Conservation (phyloP, 2,888 invertebrate genomes). For the Caenorhabditis angaria region DNA sequence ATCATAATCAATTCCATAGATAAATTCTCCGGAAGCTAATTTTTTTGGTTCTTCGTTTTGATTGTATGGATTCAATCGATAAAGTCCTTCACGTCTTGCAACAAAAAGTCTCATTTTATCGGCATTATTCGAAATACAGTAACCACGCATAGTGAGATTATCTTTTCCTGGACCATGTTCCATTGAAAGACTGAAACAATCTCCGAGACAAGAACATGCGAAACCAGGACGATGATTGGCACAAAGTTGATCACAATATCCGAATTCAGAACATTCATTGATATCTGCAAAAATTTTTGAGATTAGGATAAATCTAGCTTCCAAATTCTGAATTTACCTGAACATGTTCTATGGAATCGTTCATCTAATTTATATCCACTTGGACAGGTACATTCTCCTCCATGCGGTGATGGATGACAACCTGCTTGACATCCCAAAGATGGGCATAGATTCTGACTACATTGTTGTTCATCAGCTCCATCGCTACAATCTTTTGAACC, state of each 20-base stretch:
- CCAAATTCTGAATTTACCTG: too few relatives aligned
- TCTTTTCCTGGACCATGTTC: conserved; percentile 56
- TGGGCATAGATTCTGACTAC: conserved; percentile 82
- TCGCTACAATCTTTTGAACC: conserved; percentile 95
- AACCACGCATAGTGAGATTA: conserved; percentile 66
- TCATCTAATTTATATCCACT: conserved; percentile 84
- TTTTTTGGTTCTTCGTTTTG: conserved; percentile 60
- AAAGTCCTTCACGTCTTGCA: conserved; percentile 70
- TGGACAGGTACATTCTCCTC: conserved; percentile 83
- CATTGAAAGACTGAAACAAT: conserved; percentile 65
- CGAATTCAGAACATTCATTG: conserved; percentile 80
- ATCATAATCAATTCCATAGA: conserved; percentile 88
- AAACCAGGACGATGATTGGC: conserved; percentile 86
- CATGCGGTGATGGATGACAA: conserved; percentile 85
- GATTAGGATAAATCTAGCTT: too few relatives aligned
- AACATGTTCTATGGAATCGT: conserved; percentile 84
- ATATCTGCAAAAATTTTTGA: conserved; percentile 80
- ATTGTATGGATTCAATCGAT: conserved; percentile 54
- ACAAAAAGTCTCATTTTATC: conserved; percentile 70
- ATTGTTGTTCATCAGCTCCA: conserved; percentile 84
- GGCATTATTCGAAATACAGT: conserved; percentile 68
- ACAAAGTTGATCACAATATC: conserved; percentile 89
- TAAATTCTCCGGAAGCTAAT: conserved; percentile 71
- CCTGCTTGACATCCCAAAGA: conserved; percentile 87
- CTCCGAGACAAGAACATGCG: conserved; percentile 70